Percentiles rank a stretch among this genome's conserved stretches.
Evolutionary conservation across 1,140 invertebrate species (phyloP).

Genomic region (Eufriesea mexicana): DNA sequence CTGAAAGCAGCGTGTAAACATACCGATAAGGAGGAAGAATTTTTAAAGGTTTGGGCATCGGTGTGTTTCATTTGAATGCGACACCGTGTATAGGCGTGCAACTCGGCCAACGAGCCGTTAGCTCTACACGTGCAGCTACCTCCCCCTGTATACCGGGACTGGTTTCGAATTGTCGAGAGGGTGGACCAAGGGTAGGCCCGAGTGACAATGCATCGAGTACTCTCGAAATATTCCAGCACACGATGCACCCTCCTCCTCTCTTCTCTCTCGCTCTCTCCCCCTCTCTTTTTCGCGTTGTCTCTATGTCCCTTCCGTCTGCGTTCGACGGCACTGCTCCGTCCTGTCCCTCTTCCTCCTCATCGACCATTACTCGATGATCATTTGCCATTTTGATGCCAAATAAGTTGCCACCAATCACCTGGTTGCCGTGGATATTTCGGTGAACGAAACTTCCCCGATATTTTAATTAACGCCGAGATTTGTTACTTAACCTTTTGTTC

Average conservation of each 20-base stretch:
- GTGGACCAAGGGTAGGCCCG: conserved; percentile 60
- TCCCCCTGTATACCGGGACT: conserved; percentile 32
- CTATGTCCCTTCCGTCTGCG: conserved; percentile 18
- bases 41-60: conserved; percentile 1
- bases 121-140: conserved; percentile 54
- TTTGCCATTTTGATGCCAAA: conserved; percentile 61
- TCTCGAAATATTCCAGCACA: conserved; percentile 69
- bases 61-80: conserved; percentile 28
- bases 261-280: conserved; percentile 1
- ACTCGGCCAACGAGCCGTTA: conserved; percentile 51
- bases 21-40: conserved; percentile 20
- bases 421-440: conserved; percentile 28
- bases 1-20: neutral
- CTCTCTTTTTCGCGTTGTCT: neutral
- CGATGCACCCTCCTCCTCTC: conserved; percentile 35
- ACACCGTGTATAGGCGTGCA: conserved; percentile 48
- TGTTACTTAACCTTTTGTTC: too few relatives aligned
- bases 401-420: conserved; percentile 36
- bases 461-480: conserved; percentile 6
- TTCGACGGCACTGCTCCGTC: neutral
- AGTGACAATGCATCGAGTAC: conserved; percentile 70
- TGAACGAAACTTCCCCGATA: conserved; percentile 21
- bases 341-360: neutral
- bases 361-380: conserved; percentile 62
- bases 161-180: conserved; percentile 65